A percentile compares a stretch with the other conserved stretches of the same genome.
phyloP scores from a whole-genome alignment of 1,140 invertebrate species.

The Bicyclus anynana region DNA sequence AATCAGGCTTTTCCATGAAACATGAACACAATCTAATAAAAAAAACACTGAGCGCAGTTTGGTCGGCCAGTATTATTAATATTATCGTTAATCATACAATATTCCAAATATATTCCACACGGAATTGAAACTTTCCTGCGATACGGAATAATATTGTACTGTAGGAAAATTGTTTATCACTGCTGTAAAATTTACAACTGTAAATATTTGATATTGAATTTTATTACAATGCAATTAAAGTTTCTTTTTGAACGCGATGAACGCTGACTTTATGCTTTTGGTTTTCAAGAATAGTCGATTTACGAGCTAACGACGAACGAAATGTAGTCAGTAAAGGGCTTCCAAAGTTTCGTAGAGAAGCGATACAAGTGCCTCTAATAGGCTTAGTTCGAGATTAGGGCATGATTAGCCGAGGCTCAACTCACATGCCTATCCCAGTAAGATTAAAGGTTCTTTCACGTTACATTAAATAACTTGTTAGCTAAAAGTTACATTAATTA shows the following conservation, averaged over 20 bases:
- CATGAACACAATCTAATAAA: too few relatives aligned
- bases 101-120: too few relatives aligned
- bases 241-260: conserved; percentile 9
- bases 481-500: neutral
- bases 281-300: conserved; percentile 45
- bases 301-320: conserved; percentile 62
- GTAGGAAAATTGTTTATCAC: conserved; percentile 46
- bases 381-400: conserved; percentile 72
- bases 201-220: conserved; percentile 16
- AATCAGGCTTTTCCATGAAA: too few relatives aligned
- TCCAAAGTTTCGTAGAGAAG: conserved; percentile 74
- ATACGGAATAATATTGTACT: too few relatives aligned
- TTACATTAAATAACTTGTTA: conserved; percentile 8
- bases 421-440: conserved; percentile 47
- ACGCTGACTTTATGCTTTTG: conserved; percentile 17
- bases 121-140: conserved; percentile 16
- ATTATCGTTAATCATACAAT: too few relatives aligned
- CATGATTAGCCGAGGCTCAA: conserved; percentile 63
- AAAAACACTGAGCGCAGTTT: too few relatives aligned
- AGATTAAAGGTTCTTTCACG: conserved; percentile 58
- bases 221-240: conserved; percentile 13
- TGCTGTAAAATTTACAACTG: conserved; percentile 54
- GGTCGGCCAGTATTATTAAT: too few relatives aligned
- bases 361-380: conserved; percentile 72
- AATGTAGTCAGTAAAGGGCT: conserved; percentile 53